Base-by-base conservation (phyloP, 2,797 vertebrate species). In the Molothrus aeneus region DNA sequence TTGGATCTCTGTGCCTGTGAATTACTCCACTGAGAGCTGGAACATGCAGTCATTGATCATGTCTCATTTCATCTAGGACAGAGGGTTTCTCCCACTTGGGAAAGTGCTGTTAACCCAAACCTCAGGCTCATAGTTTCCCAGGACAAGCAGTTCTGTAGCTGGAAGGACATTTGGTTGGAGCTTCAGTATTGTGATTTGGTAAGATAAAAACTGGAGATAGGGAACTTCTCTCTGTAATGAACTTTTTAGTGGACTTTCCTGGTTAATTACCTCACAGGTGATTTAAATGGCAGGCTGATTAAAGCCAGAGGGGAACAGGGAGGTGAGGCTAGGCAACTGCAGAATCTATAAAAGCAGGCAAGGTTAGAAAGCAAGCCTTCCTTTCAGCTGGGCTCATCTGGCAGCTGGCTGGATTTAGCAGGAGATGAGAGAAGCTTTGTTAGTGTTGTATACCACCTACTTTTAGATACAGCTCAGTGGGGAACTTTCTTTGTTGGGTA, bases 361-460 rank as follows among this genome's bases (percentile, higher is more conserved):
- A 80, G 80, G n/a, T 4, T 63, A 81, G 34, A 48, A 19, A 61
- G 84, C 8, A 79, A 64, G 17, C 2, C 36, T 60, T 81, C 24
- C 45, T 91, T 94, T 81, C 42, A 77, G 85, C 7, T 61, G 45
- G 28, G 32, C 32, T 90, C 28, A 48, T 89, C 74, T 83, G 20
- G 70, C 42, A 90, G 68, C 61, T 96, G 73, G 40, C 34, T 96
- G 53, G 48, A 77, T 56, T 42, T 82, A 95, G 61, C n/a, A 88
- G 63, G 56, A 91, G 95, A 85, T 94, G 94, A 94, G 94, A 65
- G 75, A 90, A 59, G 60, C 32, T 92, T 90, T 95, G 90, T 93
- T 93, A 92, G 86, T 73, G 73, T 56, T 94, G 8, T 88, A 81
- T 88, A 90, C 89, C 92, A 92, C 95, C 95, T 94, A 92, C 95